Base-by-base conservation (phyloP, 2,113 vertebrate genomes). In the Scortum barcoo region DNA sequence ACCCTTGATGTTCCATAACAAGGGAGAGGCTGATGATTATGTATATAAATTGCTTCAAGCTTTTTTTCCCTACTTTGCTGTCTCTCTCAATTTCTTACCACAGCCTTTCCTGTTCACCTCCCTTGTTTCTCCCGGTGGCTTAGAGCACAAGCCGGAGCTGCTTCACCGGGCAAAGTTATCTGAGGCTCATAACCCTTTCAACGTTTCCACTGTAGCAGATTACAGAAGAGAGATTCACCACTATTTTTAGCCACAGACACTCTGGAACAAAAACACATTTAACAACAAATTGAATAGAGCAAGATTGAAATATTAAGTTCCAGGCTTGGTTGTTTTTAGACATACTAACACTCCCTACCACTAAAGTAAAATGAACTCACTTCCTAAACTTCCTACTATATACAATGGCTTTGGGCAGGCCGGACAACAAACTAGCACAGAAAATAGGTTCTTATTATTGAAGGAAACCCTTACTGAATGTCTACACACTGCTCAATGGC, bases 331-430 rank as follows among this genome's bases (percentile, higher is more conserved):
- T 89, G 80, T 72, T 89, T 87, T 85, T 62, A 44, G 83, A 72
- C 68, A 84, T 76, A 84, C 83, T 73, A 89, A 85, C 38, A 72
- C 61, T 78, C 48, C 51, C 77, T 42, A 71, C 19, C 76, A 78
- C 54, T 73, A 65, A 85, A 86, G 87, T 84, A 57, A 88, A 89
- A 76, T 87, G 58, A 93, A 88, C 86, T 93, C 89, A 92, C 89
- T 94, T 94, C 94, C 94, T 84, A 86, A 88, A 90, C 92, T 92
- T 94, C 93, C 93, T 91, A 78, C 60, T 28, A 57, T 38, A 90
- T 89, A 94, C 92, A 94, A 94, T 93, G 78, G 93, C 71, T 14
- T 20, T 20, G 58, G 78, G 67, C 71, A 84, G 80, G 48, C 67
- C 24, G 53, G 66, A 83, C 80, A 88, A 89, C 76, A 83, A 73